Percentiles rank a stretch among this genome's conserved stretches.
phyloP scores from a whole-genome alignment of 2,797 vertebrate genomes.

The Acanthopagrus latus region DNA sequence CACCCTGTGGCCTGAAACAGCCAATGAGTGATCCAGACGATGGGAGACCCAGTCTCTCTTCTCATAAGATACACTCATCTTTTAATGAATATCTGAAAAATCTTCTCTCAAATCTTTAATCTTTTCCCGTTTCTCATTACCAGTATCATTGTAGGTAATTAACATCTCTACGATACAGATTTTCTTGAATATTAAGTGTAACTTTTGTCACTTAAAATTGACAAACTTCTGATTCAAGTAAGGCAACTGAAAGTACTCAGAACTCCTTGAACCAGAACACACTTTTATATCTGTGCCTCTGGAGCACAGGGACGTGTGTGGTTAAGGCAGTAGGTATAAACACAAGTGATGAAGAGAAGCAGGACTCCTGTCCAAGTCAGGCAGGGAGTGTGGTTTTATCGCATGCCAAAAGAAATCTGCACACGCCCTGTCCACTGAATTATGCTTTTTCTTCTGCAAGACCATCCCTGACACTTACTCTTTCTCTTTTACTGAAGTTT shows the following conservation, averaged over 20 bases:
- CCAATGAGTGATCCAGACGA: too few species aligned
- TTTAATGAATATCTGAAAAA: too few species aligned
- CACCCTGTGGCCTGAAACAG: too few species aligned
- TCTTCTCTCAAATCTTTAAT: too few species aligned
- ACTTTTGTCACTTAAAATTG: neutral
- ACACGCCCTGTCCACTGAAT: constrained; percentile 1
- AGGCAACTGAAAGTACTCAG: neutral
- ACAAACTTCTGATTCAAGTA: neutral
- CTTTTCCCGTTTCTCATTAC: too few species aligned
- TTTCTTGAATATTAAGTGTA: neutral
- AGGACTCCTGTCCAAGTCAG: constrained; percentile 13
- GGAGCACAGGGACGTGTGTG: neutral
- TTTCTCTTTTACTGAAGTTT: neutral
- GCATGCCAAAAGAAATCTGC: constrained; percentile 33
- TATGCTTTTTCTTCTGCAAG: neutral
- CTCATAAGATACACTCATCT: too few species aligned
- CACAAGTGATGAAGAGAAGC: constrained; percentile 14
- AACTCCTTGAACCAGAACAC: neutral
- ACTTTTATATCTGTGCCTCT: neutral
- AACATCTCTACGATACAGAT: too few species aligned
- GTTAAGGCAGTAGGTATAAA: neutral
- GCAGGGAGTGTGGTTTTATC: constrained; percentile 16
- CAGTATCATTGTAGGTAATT: too few species aligned
- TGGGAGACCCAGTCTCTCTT: too few species aligned
- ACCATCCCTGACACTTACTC: neutral